These are phyloP conservation scores for Xiphorhynchus erythropygius DNA, from an alignment of 2,797 vertebrate genomes.

Conservation along the genomic window DNA sequence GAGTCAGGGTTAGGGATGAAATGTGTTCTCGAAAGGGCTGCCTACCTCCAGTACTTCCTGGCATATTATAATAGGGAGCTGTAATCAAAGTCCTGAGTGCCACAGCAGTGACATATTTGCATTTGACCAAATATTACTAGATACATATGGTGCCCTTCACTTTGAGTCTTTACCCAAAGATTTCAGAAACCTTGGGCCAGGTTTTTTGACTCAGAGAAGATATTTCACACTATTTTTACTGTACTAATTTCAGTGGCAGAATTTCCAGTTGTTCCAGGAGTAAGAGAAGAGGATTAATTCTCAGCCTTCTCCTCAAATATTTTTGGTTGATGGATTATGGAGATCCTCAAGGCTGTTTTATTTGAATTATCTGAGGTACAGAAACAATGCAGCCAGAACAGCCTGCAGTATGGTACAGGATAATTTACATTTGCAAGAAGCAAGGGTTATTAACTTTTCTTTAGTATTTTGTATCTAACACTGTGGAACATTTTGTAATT, in stretches of 20 bases:
- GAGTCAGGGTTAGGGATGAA: neutral
- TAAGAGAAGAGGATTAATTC: neutral
- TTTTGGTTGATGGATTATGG: neutral
- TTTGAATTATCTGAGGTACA: neutral
- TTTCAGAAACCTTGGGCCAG: neutral
- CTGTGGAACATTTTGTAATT: neutral
- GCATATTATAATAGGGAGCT: neutral
- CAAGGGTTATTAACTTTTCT: neutral
- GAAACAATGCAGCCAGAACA: neutral
- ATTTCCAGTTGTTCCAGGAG: neutral
- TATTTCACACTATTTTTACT: neutral
- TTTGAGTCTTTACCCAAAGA: neutral
- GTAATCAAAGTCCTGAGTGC: neutral
- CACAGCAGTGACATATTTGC: constrained; percentile 7
- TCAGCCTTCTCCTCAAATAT: neutral
- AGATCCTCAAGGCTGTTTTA: neutral
- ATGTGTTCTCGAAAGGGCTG: neutral
- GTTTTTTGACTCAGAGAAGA: neutral
- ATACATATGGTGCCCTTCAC: neutral
- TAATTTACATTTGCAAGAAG: neutral
- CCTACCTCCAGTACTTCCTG: neutral
- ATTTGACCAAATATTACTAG: neutral
- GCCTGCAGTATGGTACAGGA: neutral
- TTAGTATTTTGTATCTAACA: neutral
- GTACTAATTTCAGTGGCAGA: neutral